Conservation (phyloP, 2,113 vertebrate genomes). For the Bubo blakistoni region DNA sequence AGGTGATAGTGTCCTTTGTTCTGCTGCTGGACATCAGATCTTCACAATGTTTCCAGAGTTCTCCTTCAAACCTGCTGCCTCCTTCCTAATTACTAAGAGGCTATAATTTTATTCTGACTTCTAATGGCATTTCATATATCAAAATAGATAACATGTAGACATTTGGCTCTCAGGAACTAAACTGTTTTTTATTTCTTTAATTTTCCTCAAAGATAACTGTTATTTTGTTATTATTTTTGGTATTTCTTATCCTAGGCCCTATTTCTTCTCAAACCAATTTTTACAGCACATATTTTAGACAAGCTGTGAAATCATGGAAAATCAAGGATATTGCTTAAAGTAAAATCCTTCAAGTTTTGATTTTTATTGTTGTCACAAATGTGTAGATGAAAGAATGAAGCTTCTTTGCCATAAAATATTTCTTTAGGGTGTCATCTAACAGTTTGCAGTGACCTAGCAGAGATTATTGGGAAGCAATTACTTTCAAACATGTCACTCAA, state of each 20-base stretch:
- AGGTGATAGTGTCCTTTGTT: accelerated
- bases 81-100: background rate
- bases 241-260: background rate
- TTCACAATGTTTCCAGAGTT: background rate
- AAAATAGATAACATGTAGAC: background rate
- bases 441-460: background rate
- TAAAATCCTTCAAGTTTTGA: background rate
- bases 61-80: background rate
- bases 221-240: background rate
- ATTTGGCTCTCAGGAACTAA: background rate
- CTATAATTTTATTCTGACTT: background rate
- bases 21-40: background rate
- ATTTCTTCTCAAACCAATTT: background rate
- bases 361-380: background rate
- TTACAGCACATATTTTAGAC: background rate
- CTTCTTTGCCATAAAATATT: background rate
- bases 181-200: background rate
- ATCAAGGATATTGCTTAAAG: background rate
- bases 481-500: background rate
- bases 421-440: background rate
- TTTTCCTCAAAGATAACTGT: background rate
- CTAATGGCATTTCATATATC: background rate
- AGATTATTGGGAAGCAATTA: background rate
- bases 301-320: background rate
- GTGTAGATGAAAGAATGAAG: background rate